phyloP scores from a whole-genome alignment of 2,888 invertebrate species.

The Autographa pulchrina region DNA sequence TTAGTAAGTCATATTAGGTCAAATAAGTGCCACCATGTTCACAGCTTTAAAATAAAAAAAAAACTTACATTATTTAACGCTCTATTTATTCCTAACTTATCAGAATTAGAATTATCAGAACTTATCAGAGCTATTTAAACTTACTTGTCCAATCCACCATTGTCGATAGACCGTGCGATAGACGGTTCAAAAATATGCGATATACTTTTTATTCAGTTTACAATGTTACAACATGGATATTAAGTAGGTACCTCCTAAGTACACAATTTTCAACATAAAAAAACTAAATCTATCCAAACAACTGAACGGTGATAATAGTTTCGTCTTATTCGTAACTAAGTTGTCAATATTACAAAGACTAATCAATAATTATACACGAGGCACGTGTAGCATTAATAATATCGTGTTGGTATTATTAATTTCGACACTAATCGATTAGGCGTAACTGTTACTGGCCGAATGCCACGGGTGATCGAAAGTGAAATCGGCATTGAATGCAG shows the following conservation, averaged over 20 bases:
- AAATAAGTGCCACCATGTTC: background rate
- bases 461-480: background rate
- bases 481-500: background rate
- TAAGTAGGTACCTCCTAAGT: background rate
- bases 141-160: too few relatives aligned
- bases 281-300: background rate
- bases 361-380: background rate
- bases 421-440: conserved; percentile 2
- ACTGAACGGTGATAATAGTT: background rate
- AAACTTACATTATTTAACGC: too few relatives aligned
- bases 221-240: background rate
- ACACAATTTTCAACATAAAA: background rate
- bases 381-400: background rate
- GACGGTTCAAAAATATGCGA: too few relatives aligned
- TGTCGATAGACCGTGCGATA: too few relatives aligned
- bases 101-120: too few relatives aligned
- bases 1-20: background rate
- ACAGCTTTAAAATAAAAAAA: too few relatives aligned
- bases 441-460: background rate
- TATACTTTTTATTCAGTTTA: too few relatives aligned
- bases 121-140: too few relatives aligned
- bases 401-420: background rate
- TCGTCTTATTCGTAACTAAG: background rate
- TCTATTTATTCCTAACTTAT: too few relatives aligned
- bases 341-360: background rate